A percentile compares a stretch with the other conserved stretches of the same genome.
phyloP scores from a whole-genome alignment of 2,113 vertebrate genomes.

The Ceuthmochares aereus region DNA sequence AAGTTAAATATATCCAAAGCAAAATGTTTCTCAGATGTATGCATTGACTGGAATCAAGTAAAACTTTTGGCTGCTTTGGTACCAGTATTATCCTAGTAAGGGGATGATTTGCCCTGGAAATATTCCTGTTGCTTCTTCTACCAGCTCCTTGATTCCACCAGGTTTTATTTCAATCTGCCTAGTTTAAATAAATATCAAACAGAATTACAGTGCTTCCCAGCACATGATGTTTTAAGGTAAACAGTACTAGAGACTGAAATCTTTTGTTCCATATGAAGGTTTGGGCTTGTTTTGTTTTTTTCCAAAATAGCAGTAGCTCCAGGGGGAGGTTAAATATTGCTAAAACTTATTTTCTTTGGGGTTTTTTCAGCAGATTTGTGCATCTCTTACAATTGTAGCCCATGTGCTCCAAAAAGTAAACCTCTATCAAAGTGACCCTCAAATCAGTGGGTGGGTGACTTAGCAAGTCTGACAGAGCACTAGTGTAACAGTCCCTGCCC shows the following conservation, averaged over 20 bases:
- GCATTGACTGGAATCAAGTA: neutral
- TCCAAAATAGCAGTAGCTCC: neutral
- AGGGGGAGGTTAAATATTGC: neutral
- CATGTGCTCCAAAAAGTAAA: neutral
- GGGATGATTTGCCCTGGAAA: neutral
- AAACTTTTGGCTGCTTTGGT: neutral
- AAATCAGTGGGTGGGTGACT: fast-evolving
- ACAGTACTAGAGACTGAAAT: neutral
- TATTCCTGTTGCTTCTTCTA: neutral
- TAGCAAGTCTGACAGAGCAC: neutral
- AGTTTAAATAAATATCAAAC: neutral
- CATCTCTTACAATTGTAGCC: neutral
- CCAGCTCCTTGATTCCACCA: neutral
- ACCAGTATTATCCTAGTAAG: neutral
- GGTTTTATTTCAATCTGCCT: neutral
- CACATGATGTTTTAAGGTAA: neutral
- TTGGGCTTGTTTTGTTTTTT: neutral
- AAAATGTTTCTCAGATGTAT: neutral
- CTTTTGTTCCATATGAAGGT: neutral
- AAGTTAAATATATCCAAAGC: neutral
- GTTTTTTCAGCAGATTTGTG: neutral
- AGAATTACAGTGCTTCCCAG: neutral
- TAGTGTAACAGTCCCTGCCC: neutral
- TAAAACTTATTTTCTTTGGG: neutral
- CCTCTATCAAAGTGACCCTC: neutral